These are phyloP conservation scores for Drosophila arizonae DNA, from an alignment of 1,140 invertebrate species.

Conservation along the genomic window DNA sequence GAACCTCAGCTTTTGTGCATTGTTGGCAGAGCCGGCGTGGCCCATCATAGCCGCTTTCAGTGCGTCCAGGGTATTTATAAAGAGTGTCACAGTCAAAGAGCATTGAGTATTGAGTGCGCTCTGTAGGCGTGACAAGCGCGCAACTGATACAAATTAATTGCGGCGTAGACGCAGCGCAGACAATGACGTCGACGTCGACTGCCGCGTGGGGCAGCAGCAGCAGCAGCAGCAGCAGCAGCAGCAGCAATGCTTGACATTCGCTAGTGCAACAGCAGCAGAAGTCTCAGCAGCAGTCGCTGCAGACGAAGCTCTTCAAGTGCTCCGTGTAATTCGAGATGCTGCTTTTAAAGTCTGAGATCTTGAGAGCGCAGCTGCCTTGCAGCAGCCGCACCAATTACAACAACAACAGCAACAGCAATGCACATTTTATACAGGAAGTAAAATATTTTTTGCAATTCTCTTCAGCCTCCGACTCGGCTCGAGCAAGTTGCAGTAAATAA, in stretches of 20 bases:
- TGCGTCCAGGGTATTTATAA: not conserved
- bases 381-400: conserved; percentile 12
- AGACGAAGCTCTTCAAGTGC: conserved; percentile 42
- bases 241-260: conserved; percentile 25
- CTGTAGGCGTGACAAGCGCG: conserved; percentile 41
- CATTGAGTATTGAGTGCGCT: conserved; percentile 18
- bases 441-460: conserved; percentile 30
- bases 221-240: not conserved
- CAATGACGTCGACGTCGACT: conserved; percentile 21
- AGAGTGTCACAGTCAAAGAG: not conserved
- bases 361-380: conserved; percentile 37
- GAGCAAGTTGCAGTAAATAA: conserved; percentile 69
- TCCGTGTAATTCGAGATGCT: conserved; percentile 37
- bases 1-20: no score
- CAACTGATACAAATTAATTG: conserved; percentile 67
- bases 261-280: conserved; percentile 7
- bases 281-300: not conserved
- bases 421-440: conserved; percentile 54
- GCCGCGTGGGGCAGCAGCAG: conserved; percentile 51
- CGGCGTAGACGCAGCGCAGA: conserved; percentile 56
- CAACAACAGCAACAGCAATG: conserved; percentile 15
- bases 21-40: no score
- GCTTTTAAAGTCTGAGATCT: conserved; percentile 36
- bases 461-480: conserved; percentile 29
- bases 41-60: no score